Evolutionary conservation across 2,113 vertebrate species (phyloP).

Genomic region (Lampris incognitus): DNA sequence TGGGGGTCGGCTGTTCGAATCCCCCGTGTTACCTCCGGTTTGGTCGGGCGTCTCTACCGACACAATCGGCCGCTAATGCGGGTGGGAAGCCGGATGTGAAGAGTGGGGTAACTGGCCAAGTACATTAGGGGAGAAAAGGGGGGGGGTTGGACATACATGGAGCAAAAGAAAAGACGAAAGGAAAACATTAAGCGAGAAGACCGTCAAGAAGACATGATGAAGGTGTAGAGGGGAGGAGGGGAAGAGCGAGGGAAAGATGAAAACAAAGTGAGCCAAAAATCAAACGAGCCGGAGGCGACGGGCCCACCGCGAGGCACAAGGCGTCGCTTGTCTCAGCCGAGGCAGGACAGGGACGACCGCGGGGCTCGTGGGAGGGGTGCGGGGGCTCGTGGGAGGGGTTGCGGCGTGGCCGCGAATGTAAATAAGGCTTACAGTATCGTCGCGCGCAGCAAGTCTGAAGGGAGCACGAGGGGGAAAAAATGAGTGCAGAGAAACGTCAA

Average conservation of each 20-base stretch:
- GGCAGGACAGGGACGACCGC: conserved; percentile 43
- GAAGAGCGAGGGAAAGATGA: not conserved
- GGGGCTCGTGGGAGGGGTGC: conserved; percentile 42
- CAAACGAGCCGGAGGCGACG: conserved; percentile 24
- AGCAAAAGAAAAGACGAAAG: too few species aligned
- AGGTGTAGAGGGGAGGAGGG: not conserved
- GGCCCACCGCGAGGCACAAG: conserved; percentile 30
- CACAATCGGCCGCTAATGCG: too few species aligned
- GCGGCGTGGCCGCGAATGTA: conserved; percentile 67
- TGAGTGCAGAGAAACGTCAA: conserved; percentile 32
- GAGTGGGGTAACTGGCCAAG: too few species aligned
- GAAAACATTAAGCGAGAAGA: too few species aligned
- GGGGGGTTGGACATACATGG: too few species aligned
- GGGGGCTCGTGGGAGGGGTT: conserved; percentile 41
- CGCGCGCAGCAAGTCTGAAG: conserved; percentile 48
- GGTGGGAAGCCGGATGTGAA: too few species aligned
- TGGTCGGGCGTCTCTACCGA: too few species aligned
- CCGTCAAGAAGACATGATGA: not conserved
- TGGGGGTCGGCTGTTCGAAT: too few species aligned
- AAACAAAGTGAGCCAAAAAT: conserved; percentile 41
- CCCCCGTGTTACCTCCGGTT: too few species aligned
- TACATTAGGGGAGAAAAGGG: too few species aligned
- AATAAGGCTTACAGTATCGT: conserved; percentile 70
- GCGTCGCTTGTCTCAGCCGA: conserved; percentile 59
- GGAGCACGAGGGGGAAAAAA: conserved; percentile 45